Evolutionary conservation across 2,113 vertebrate genomes (phyloP).

Genomic region (Chionodraco myersi): DNA sequence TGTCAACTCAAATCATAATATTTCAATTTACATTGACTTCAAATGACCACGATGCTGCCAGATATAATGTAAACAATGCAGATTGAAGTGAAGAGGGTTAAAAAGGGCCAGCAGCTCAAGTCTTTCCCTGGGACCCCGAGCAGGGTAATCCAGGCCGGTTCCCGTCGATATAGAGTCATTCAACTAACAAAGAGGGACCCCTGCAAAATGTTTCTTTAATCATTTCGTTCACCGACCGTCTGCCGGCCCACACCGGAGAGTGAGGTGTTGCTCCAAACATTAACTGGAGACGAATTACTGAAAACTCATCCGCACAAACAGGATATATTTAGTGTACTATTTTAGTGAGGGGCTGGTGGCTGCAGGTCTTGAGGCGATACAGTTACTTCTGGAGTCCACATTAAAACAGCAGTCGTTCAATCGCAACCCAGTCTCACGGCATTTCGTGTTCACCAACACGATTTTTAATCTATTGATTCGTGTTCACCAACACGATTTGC

Average conservation of each 20-base stretch:
- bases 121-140: background rate
- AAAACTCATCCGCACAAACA: conserved; percentile 66
- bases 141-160: background rate
- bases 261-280: conserved; percentile 11
- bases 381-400: conserved; percentile 81
- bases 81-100: no score
- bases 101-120: background rate
- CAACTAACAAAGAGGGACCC: no score
- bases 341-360: conserved; percentile 78
- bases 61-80: background rate
- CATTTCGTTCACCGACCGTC: background rate
- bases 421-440: conserved; percentile 9
- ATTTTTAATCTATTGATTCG: no score
- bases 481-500: no score
- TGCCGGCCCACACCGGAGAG: background rate
- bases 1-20: no score
- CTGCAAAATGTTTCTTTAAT: no score
- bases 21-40: no score
- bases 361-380: conserved; percentile 79
- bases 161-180: no score
- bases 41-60: background rate
- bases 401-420: conserved; percentile 78
- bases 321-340: conserved; percentile 84
- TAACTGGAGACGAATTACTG: conserved; percentile 26
- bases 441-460: no score